Evolutionary conservation across 2,888 invertebrate species (phyloP).

Genomic region (Rhagonycha lutea): DNA sequence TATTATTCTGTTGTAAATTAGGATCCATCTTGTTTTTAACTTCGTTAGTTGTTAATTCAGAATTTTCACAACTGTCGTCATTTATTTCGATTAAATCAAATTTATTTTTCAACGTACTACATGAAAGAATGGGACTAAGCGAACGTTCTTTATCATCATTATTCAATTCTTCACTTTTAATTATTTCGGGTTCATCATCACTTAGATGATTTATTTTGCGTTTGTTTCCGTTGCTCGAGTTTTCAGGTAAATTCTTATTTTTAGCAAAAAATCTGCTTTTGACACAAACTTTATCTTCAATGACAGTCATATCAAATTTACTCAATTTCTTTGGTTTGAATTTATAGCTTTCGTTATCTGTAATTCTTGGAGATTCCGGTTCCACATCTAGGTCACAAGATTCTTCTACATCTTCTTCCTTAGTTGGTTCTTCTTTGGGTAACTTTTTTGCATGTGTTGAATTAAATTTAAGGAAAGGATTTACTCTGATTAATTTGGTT

Average conservation of each 20-base stretch:
- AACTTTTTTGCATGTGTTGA: neutral
- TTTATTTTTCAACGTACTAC: neutral
- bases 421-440: neutral
- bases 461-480: neutral
- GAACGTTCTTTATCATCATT: neutral
- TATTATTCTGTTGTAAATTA: neutral
- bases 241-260: neutral
- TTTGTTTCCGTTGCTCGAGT: neutral
- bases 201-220: neutral
- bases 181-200: neutral
- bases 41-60: neutral
- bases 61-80: neutral
- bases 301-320: conserved; percentile 8
- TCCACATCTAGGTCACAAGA: neutral
- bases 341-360: neutral
- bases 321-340: conserved; percentile 8
- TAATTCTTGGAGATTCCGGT: neutral
- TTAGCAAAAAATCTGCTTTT: conserved; percentile 12
- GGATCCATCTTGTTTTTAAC: neutral
- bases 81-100: neutral
- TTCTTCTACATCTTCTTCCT: neutral
- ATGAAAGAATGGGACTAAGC: neutral
- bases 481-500: neutral
- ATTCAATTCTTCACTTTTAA: neutral
- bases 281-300: neutral